Conservation (phyloP, 2,113 vertebrate species). For the Myrmecobius fasciatus region DNA sequence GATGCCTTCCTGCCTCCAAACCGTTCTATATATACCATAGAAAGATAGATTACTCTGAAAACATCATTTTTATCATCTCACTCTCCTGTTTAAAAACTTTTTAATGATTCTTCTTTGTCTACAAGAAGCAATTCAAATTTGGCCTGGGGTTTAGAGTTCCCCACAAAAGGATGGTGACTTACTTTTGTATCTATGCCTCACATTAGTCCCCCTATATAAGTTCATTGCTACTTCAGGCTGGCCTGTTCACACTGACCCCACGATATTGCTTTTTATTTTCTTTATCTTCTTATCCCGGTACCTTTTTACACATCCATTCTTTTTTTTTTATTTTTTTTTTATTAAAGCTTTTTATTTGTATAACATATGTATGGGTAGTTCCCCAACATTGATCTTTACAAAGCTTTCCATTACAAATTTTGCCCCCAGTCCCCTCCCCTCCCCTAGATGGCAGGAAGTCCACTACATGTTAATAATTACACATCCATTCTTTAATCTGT, state of each 20-base stretch:
- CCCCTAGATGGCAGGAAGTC: too few species aligned
- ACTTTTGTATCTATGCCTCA: not conserved
- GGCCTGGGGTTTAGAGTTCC: not conserved
- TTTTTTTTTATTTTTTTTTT: too few species aligned
- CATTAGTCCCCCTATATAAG: not conserved
- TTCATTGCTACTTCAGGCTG: not conserved
- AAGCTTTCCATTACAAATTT: too few species aligned
- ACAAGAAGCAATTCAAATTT: not conserved
- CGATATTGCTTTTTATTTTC: not conserved
- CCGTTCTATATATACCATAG: conserved; percentile 14
- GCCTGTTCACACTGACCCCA: not conserved
- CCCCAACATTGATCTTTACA: too few species aligned
- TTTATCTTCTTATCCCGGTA: not conserved
- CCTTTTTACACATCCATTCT: not conserved
- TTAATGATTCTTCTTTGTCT: not conserved
- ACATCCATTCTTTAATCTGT: not conserved
- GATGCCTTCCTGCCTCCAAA: not conserved
- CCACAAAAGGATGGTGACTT: not conserved
- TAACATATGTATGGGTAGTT: too few species aligned
- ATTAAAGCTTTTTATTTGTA: too few species aligned
- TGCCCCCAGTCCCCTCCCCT: too few species aligned
- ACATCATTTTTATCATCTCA: not conserved
- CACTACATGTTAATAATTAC: too few species aligned
- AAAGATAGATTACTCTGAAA: conserved; percentile 36
- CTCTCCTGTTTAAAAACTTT: not conserved